phyloP scores from a whole-genome alignment of 2,797 vertebrate genomes.

The Aplochiton taeniatus region DNA sequence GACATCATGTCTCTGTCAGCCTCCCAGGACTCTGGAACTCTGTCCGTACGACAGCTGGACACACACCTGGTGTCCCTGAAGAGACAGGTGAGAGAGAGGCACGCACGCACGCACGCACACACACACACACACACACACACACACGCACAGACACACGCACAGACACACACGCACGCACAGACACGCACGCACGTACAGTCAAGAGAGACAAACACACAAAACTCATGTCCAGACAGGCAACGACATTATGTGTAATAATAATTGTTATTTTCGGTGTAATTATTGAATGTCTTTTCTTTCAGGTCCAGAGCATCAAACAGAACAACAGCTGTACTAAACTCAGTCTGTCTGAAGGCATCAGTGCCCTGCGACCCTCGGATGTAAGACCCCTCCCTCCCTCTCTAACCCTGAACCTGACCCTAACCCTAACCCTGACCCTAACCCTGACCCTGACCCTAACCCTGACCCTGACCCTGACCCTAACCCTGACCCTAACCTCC shows the following conservation, averaged over 20 bases:
- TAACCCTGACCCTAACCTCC: conserved; percentile 71
- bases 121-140: not conserved
- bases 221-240: not conserved
- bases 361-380: conserved; percentile 77
- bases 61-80: conserved; percentile 89
- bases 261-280: not conserved
- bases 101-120: not conserved
- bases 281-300: not conserved
- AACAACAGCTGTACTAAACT: conserved; percentile 86
- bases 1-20: conserved; percentile 83
- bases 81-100: conserved; percentile 78
- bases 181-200: no score
- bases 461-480: not conserved
- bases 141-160: no score
- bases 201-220: no score
- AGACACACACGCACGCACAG: not conserved
- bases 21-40: conserved; percentile 80
- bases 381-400: conserved; percentile 56
- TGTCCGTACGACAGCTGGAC: conserved; percentile 85
- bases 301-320: conserved; percentile 95
- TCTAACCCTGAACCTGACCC: not conserved
- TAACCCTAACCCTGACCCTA: not conserved
- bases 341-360: conserved; percentile 78
- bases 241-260: no score
- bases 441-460: not conserved